Base-by-base conservation (phyloP, 1,140 invertebrate species). In the Eumaeus atala region DNA sequence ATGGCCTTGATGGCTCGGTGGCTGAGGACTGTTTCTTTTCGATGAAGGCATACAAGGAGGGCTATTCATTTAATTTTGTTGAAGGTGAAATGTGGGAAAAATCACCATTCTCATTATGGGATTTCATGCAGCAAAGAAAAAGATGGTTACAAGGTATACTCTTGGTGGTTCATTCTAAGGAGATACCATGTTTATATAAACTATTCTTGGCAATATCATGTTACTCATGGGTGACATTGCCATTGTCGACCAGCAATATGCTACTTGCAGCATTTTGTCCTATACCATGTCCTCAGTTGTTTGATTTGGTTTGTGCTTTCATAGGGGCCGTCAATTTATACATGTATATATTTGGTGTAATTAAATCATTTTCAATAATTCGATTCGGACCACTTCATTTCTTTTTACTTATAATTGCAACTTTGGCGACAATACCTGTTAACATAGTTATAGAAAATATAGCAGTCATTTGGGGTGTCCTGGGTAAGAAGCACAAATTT, bases 21-120 rank as follows among this genome's bases (percentile, higher is more conserved):
- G 97, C 97, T 18, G 97, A 99, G 84, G 97, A 99, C 82, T 98
- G 96, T 75, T 98, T 93, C 77, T 99, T 99, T 88, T 96, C 95
- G 0, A 97, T 99, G 95, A 93, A 94, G 58, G 97, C 97, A 0
- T 95, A 93, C 72, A 90, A 91, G 53, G 89, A 95, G 77, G 95
- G 95, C 9, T 96, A 94, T 72, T 91, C 92, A 1, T 98, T 98
- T 76, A 96, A 96, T 72, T 98, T 97, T 82, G 92, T 98, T 59
- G 96, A 98, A 76, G 96, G 97, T 14, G 97, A 98, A 87, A 98
- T 98, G 97, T 96, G 96, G 93, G 97, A 99, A 79, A 98, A 98
- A 76, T 97, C 95, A 12, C 97, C 97, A 7, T 99, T 99, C 74
- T 96, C 96, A 0, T 83, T 98, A 1, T 93, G 93, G 90, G 97